Percentiles rank a stretch among this genome's conserved stretches.
Conservation (phyloP, 2,888 invertebrate genomes). For the Piscicola geometra region DNA sequence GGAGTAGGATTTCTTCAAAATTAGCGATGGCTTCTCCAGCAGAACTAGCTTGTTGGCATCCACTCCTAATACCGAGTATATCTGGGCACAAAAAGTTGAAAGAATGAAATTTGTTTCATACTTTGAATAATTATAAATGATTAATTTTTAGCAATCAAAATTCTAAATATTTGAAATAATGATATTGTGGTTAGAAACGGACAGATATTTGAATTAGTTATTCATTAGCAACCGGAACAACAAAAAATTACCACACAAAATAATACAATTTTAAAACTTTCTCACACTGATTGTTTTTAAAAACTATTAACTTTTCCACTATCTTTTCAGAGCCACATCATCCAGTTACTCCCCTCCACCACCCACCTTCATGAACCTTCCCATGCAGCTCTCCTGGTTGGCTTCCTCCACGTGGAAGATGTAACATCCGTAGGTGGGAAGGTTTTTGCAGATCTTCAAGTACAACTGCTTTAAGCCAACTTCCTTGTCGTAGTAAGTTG, state of each 20-base stretch:
- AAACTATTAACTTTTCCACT: too few species aligned
- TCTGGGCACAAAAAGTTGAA: too few species aligned
- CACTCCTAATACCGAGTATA: slow-evolving; percentile 57
- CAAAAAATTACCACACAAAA: too few species aligned
- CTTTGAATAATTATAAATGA: too few species aligned
- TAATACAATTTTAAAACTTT: too few species aligned
- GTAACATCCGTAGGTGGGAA: slow-evolving; percentile 64
- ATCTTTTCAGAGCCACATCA: too few species aligned
- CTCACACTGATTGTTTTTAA: too few species aligned
- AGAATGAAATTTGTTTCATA: too few species aligned
- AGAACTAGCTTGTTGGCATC: slow-evolving; percentile 62
- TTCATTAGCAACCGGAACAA: too few species aligned
- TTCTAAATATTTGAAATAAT: not conserved
- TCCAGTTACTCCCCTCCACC: too few species aligned
- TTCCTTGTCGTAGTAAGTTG: slow-evolving; percentile 64
- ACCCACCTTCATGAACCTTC: not conserved
- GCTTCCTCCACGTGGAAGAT: slow-evolving; percentile 63
- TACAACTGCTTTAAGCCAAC: slow-evolving; percentile 64
- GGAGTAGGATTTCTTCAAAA: slow-evolving; percentile 59
- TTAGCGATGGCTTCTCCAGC: slow-evolving; percentile 55
- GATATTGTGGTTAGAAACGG: not conserved
- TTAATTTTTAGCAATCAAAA: too few species aligned
- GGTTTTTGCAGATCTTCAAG: slow-evolving; percentile 63
- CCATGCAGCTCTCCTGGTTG: not conserved
- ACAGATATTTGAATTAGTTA: too few species aligned